These are phyloP conservation scores for Actinemys pallida DNA, from an alignment of 2,113 vertebrate genomes.

Conservation along the genomic window DNA sequence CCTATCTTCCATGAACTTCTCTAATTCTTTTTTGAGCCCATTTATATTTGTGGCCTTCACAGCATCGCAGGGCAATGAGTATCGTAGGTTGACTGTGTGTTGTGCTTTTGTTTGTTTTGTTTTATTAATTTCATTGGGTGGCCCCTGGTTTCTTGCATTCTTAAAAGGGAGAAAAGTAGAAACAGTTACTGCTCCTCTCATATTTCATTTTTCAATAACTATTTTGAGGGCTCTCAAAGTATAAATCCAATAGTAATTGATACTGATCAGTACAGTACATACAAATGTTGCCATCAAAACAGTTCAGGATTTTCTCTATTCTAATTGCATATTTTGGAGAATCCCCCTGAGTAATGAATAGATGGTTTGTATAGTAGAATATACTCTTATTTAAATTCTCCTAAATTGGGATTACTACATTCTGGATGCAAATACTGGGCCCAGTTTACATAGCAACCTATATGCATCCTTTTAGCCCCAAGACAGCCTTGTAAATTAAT, in stretches of 20 bases:
- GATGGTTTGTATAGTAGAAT: not conserved
- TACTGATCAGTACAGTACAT: not conserved
- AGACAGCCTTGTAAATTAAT: not conserved
- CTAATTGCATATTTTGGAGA: not conserved
- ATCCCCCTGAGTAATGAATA: not conserved
- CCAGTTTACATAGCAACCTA: not conserved
- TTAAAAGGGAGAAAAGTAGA: not conserved
- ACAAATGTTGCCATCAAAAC: not conserved
- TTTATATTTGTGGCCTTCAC: not conserved
- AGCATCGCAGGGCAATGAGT: not conserved
- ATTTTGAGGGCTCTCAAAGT: not conserved
- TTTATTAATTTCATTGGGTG: not conserved
- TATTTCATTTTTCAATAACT: not conserved
- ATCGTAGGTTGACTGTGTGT: not conserved
- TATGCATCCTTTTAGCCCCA: not conserved
- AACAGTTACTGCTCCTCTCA: not conserved
- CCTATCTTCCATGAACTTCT: not conserved
- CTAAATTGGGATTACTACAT: not conserved
- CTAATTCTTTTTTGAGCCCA: not conserved
- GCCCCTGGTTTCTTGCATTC: not conserved
- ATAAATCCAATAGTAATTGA: not conserved
- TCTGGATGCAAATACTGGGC: not conserved
- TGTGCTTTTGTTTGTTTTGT: not conserved
- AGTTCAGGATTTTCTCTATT: not conserved
- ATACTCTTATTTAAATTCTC: not conserved